Percentiles rank a stretch among this genome's conserved stretches.
These are phyloP conservation scores for Periophthalmodon schlosseri DNA, from an alignment of 2,113 vertebrate species.

Conservation along the genomic window DNA sequence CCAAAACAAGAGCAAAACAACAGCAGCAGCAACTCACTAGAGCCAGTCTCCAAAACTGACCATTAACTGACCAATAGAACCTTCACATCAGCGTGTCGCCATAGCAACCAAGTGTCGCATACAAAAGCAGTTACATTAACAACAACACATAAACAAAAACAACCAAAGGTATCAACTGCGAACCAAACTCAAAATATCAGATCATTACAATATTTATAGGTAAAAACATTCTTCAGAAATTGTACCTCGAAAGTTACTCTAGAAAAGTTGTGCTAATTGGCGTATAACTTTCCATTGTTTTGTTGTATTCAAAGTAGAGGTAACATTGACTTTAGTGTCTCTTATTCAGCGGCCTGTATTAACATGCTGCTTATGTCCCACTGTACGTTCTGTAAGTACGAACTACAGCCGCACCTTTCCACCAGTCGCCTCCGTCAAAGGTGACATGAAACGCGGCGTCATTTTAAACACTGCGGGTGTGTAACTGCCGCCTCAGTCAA, in stretches of 20 bases:
- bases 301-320: neutral
- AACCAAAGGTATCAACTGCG: too few relatives aligned
- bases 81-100: too few relatives aligned
- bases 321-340: slow-evolving; percentile 1
- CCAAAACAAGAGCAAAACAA: too few relatives aligned
- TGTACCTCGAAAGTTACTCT: neutral
- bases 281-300: neutral
- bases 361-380: slow-evolving; percentile 11
- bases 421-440: slow-evolving; percentile 10
- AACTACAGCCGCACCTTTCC: neutral
- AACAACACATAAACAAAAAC: too few relatives aligned
- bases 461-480: slow-evolving; percentile 26
- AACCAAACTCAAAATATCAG: too few relatives aligned
- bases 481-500: slow-evolving; percentile 32
- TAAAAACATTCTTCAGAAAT: neutral
- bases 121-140: too few relatives aligned
- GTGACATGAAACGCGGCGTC: slow-evolving; percentile 4
- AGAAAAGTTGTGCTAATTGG: neutral
- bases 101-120: too few relatives aligned
- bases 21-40: too few relatives aligned
- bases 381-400: neutral
- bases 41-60: too few relatives aligned
- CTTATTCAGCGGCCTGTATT: neutral
- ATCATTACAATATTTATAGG: neutral
- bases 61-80: too few relatives aligned